Evolutionary conservation across 2,113 vertebrate genomes (phyloP), one percentile per base, ranked within the genome.

Genomic region (Phylloscopus trochiloides): DNA sequence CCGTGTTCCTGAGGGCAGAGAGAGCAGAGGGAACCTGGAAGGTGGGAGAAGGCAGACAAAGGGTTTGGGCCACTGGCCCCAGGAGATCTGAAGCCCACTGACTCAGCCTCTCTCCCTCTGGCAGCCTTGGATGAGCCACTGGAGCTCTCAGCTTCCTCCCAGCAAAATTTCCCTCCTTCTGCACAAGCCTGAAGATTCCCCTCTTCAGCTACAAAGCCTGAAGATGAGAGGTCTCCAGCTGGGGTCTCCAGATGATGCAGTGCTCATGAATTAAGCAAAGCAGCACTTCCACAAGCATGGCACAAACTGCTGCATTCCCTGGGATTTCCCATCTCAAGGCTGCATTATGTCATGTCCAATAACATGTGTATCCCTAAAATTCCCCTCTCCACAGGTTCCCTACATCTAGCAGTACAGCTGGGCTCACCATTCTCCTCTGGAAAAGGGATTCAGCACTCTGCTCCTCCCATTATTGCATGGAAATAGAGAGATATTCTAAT

Each of bases 361-460:
- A 32, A 51, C 40, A 19, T 0, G 3, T 1, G 9, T 8, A 34
- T 6, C 45, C 34, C 67, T 18, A 10, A 34, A 76, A 24, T 17
- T 31, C 29, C 78, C 38, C 61, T 51, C 50, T 57, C 26, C 9
- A 7, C 4, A 40, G 31, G 38, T 24, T 63, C 66, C 57, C 47
- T 34, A 1, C 25, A 28, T 22, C 51, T 7, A 40, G 40, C 12
- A 16, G 13, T 5, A 32, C 52, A 75, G 38, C 75, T 29, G 7
- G 42, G 32, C 32, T 79, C 48, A 26, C 32, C 34, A 16, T 32
- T 12, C 40, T 20, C 34, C 43, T 42, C 31, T 36, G 61, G 25
- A 34, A 70, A 70, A 61, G 14, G n/a, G 75, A 66, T 16, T 34
- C 67, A 40, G 76, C 38, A 29, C 8, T 25, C 22, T 75, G 34